Conservation (phyloP, 2,888 invertebrate genomes). For the Coremacera marginata region DNA sequence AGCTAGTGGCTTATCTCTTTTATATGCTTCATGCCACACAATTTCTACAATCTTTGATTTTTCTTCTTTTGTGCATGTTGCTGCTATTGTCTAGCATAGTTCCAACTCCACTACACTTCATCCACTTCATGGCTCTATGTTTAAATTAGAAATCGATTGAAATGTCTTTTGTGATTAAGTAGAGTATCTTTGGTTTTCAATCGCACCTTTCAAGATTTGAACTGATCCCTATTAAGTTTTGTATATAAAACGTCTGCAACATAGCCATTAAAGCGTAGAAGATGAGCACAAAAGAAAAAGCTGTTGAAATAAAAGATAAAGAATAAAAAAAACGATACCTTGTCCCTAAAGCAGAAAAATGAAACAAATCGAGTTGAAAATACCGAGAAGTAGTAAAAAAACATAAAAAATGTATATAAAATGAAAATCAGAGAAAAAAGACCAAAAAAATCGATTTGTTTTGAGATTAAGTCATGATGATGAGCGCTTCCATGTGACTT, state of each 20-base stretch:
- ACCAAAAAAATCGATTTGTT: slow-evolving; percentile 61
- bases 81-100: background rate
- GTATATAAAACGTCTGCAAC: slow-evolving; percentile 11
- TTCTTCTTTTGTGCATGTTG: background rate
- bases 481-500: slow-evolving; percentile 47
- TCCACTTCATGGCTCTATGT: background rate
- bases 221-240: slow-evolving; percentile 42
- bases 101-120: background rate
- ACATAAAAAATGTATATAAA: slow-evolving; percentile 24
- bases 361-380: slow-evolving; percentile 63
- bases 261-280: background rate
- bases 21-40: too few relatives aligned
- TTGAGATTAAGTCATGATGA: slow-evolving; percentile 61
- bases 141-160: slow-evolving; percentile 44
- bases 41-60: background rate
- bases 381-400: slow-evolving; percentile 33
- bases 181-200: slow-evolving; percentile 45
- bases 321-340: background rate
- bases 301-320: background rate
- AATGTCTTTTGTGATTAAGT: slow-evolving; percentile 45
- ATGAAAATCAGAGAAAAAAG: slow-evolving; percentile 17
- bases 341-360: slow-evolving; percentile 51
- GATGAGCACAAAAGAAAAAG: slow-evolving; percentile 10
- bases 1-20: too few relatives aligned
- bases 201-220: slow-evolving; percentile 45